phyloP scores from a whole-genome alignment of 1,140 invertebrate genomes.

The Drosophila fuyamai region DNA sequence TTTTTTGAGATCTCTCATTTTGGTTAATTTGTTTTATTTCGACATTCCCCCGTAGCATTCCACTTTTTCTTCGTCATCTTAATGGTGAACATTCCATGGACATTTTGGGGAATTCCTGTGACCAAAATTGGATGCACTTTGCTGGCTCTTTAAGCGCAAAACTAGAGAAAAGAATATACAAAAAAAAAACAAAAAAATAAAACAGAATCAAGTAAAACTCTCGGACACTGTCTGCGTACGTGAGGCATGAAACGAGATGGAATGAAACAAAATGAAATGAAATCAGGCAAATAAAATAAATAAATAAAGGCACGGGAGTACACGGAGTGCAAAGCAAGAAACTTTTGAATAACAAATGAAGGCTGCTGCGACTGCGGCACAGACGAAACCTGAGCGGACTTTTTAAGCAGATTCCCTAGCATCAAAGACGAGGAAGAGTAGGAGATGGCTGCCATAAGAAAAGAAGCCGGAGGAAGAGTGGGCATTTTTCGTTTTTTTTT shows the following conservation, averaged over 20 bases:
- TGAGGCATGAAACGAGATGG: conserved; percentile 31
- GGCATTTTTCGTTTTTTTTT: conserved; percentile 7
- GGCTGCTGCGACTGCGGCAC: conserved; percentile 64
- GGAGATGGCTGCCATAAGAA: conserved; percentile 9
- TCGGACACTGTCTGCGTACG: conserved; percentile 34
- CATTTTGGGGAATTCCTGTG: conserved; percentile 41
- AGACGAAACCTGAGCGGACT: conserved; percentile 74
- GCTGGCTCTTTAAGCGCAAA: conserved; percentile 6
- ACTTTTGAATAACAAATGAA: conserved; percentile 83
- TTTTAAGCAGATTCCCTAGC: conserved; percentile 66
- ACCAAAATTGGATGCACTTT: conserved; percentile 32
- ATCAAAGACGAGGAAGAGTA: conserved; percentile 3
- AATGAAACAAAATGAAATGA: conserved; percentile 53
- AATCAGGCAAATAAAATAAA: conserved; percentile 55
- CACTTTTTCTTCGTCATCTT: conserved; percentile 2
- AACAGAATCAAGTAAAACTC: conserved; percentile 11
- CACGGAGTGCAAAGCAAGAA: conserved; percentile 58
- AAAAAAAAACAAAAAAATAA: not conserved
- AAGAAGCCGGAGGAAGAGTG: conserved; percentile 16
- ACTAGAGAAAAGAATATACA: conserved; percentile 14
- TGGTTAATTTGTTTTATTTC: conserved; percentile 34
- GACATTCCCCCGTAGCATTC: conserved; percentile 10
- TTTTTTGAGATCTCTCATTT: conserved; percentile 16
- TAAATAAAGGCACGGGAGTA: conserved; percentile 33
- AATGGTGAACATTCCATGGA: conserved; percentile 14